Evolutionary conservation across 2,113 vertebrate species (phyloP).

Genomic region (Enhydra lutris): DNA sequence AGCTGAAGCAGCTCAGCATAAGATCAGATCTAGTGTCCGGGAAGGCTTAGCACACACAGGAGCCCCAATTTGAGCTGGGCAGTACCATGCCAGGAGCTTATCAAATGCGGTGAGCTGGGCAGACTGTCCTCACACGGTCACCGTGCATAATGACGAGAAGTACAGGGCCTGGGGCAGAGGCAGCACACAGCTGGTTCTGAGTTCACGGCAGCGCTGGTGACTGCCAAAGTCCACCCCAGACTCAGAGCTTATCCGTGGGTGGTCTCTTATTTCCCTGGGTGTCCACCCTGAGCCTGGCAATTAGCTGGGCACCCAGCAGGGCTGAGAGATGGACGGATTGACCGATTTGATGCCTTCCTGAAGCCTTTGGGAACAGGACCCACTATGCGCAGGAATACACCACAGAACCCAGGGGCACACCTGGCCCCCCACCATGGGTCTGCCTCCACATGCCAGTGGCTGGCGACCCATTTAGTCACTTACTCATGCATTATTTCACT

Average conservation of each 20-base stretch:
- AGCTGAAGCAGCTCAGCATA: not conserved
- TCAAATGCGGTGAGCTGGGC: not conserved
- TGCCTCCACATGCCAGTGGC: not conserved
- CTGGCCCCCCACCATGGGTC: fast-evolving
- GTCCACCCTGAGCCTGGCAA: not conserved
- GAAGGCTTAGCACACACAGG: fast-evolving
- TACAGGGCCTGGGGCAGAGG: not conserved
- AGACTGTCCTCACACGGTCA: not conserved
- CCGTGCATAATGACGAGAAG: not conserved
- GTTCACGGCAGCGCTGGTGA: not conserved
- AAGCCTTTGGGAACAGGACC: not conserved
- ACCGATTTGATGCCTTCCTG: not conserved
- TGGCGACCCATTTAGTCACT: not conserved
- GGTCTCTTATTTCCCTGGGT: not conserved
- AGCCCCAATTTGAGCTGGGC: not conserved
- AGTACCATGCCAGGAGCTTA: not conserved
- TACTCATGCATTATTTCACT: fast-evolving
- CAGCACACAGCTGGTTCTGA: not conserved
- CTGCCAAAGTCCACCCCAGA: not conserved
- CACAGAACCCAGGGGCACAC: not conserved
- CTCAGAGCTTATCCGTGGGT: not conserved
- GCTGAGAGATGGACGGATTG: not conserved
- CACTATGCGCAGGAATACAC: not conserved
- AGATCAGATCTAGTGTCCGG: fast-evolving
- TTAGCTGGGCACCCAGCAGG: not conserved